Evolutionary conservation across 1,140 invertebrate genomes (phyloP).

Genomic region (Microvelia longipes): DNA sequence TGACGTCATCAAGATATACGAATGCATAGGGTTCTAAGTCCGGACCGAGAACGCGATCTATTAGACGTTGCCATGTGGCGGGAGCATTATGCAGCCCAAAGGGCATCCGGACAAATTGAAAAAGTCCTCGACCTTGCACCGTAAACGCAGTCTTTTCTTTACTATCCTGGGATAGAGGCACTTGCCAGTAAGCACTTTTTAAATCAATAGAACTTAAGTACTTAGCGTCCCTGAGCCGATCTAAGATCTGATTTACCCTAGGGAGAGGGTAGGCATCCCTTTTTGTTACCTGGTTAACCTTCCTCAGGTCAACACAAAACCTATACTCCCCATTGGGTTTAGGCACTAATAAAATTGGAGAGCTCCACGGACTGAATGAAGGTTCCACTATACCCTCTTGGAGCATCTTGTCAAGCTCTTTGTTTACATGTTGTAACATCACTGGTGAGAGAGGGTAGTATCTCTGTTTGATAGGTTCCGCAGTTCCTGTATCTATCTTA

Average conservation of each 20-base stretch:
- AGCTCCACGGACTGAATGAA: constrained; percentile 31
- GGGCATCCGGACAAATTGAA: constrained; percentile 29
- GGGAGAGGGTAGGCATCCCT: neutral
- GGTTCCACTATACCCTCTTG: constrained; percentile 31
- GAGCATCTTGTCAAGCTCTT: constrained; percentile 17
- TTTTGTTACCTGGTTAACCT: no score
- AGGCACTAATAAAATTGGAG: no score
- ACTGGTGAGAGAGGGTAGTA: neutral
- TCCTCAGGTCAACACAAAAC: no score
- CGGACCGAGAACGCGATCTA: constrained; percentile 26
- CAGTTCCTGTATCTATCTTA: no score
- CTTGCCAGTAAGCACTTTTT: constrained; percentile 20
- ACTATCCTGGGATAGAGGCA: constrained; percentile 21
- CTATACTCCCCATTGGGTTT: no score
- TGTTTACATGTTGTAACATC: neutral
- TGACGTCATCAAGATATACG: constrained; percentile 27
- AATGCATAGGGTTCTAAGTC: constrained; percentile 23
- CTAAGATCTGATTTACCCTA: constrained; percentile 17
- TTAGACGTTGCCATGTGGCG: constrained; percentile 29
- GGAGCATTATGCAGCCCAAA: constrained; percentile 31
- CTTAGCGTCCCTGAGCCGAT: constrained; percentile 21
- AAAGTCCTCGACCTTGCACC: constrained; percentile 23
- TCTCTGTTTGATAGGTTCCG: no score
- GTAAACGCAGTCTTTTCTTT: constrained; percentile 32
- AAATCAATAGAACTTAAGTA: constrained; percentile 28